Base-by-base conservation (phyloP, 2,888 invertebrate species). In the Heteromyza rotundicornis region DNA sequence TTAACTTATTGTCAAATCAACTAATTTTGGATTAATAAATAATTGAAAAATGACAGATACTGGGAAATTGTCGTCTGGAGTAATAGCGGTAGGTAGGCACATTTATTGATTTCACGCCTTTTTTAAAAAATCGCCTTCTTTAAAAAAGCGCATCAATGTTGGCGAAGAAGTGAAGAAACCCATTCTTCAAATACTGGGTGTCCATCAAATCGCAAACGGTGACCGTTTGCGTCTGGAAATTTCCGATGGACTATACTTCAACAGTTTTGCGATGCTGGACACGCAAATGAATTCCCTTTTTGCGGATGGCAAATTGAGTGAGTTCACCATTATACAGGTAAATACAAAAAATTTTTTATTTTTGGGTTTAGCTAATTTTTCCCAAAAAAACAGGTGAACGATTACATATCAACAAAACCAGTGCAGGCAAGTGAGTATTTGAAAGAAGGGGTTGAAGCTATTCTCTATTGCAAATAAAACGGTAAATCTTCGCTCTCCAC, bases 221-320 rank as follows among this genome's bases (percentile, higher is more conserved):
- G 94, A 95, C 68, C 87, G 96, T 54, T 94, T 89, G 77, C 87
- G 96, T 3, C 82, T 96, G 2, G 85, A 96, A 0, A 86, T 96
- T 12, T 96, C 96, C 0, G 97, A 97, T 86, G 96, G 96, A 1
- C 86, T 88, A 68, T 87, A 91, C 80, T 87, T 89, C 2, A 91
- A 92, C 77, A 94, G 94, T 59, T 94, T 92, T 83, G 95, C 95
- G 0, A 96, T 98, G 95, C 84, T 97, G 64, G 95, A 95, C 0
- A 93, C 94, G 8, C 92, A 92, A 76, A 83, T 91, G 10, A 92
- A 92, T 78, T 85, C 87, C 59, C 86, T 88, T 78, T 84, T 90
- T 64, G 85, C 86, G 22, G 86, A 86, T 14, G 90, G 89, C 2
- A 86, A 89, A 67, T 83, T 95, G 14, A 87, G 88, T 0, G 90